These are phyloP conservation scores for Emydura subglobosa DNA, from an alignment of 2,113 vertebrate genomes.

Conservation along the genomic window DNA sequence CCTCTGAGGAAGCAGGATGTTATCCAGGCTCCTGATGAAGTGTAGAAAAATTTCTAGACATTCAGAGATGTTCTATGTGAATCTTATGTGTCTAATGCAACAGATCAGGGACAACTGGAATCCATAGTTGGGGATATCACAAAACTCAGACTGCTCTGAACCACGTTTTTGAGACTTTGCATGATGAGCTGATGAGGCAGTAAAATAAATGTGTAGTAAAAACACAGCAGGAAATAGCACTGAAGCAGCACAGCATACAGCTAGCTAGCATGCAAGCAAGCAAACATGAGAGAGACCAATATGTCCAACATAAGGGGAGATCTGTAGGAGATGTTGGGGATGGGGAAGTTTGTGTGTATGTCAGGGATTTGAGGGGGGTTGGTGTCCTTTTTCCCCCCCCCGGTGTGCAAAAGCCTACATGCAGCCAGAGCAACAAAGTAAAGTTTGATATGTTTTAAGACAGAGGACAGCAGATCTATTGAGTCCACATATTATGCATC, in stretches of 20 bases:
- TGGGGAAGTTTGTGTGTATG: neutral
- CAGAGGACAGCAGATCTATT: neutral
- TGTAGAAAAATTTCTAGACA: neutral
- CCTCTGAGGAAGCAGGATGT: neutral
- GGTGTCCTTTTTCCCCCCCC: no score
- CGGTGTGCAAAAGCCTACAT: neutral
- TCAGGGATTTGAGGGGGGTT: no score
- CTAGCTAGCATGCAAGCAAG: rapidly evolving
- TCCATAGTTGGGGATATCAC: neutral
- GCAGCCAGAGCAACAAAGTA: neutral
- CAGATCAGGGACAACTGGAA: neutral
- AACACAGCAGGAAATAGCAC: neutral
- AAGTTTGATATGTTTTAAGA: neutral
- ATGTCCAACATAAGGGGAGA: neutral
- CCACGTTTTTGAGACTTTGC: rapidly evolving
- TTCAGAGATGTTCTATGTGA: neutral
- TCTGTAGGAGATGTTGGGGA: neutral
- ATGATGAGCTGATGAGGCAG: neutral
- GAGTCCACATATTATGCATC: rapidly evolving
- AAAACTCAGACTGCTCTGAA: rapidly evolving
- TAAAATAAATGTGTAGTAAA: neutral
- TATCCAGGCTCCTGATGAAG: neutral
- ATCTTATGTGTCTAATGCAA: neutral
- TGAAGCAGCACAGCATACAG: neutral
- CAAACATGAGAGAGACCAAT: neutral